Base-by-base conservation (phyloP, 2,797 vertebrate genomes). In the Darevskia nairensis region DNA sequence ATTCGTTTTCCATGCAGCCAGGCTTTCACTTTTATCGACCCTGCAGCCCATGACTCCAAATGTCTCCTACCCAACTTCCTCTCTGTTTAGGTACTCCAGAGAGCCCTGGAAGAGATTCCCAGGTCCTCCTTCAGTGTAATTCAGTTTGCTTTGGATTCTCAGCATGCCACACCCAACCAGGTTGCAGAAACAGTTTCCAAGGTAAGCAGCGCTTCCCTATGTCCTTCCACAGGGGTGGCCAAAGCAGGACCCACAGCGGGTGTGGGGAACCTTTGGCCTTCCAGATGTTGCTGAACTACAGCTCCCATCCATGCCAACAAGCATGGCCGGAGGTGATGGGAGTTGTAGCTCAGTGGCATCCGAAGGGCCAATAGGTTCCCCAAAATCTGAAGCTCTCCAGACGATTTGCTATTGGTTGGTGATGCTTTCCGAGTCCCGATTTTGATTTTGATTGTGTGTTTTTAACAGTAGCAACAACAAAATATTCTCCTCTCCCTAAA, bases 51-150 rank as follows among this genome's bases (percentile, higher is more conserved):
- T 4, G 8, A 23, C 10, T 64, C 41, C 74, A 32, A 50, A 82
- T 21, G 7, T 44, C 35, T 80, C 32, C 44, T 41, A 1, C 84
- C 6, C 1, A 0, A 50, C 89, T 2, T 39, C 69, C 17, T 82
- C 82, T 86, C 21, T 69, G 7, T 83, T 21, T 93, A 99, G 98
- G 91, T 98, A 66, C 88, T 98, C 92, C 93, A 96, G 61, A 94
- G 94, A 89, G 98, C 98, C 90, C 95, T 94, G 93, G 95, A 93
- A 87, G 94, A 92, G 85, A 87, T 94, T n/a, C 96, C 95, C 7
- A 35, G 76, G 59, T 96, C 97, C 21, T 96, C 96, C 84, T 96
- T 98, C 94, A 98, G 96, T 1, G 86, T 98, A 46, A 92, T 98
- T 80, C 95, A 97, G 82, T 97, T 98, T 64, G 96, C 95, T n/a